Conservation (phyloP, 2,888 invertebrate genomes). For the Cetonia aurata region DNA sequence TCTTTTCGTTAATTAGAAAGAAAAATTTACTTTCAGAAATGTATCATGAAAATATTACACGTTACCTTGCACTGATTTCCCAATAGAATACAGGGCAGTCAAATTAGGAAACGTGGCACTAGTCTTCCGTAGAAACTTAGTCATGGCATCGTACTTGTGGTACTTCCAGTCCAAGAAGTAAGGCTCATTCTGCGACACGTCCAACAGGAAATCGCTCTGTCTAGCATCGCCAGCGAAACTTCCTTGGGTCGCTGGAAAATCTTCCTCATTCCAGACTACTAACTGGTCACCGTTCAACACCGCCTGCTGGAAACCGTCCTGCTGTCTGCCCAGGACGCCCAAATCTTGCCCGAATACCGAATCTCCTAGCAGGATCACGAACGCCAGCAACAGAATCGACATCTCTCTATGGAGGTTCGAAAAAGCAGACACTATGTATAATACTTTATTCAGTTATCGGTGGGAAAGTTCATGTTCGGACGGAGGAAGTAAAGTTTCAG, state of each 20-base stretch:
- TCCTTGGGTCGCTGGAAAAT: neutral
- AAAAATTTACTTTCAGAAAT: too few species aligned
- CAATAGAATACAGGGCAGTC: conserved; percentile 93
- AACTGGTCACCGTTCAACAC: neutral
- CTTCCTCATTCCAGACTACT: neutral
- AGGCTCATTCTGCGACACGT: conserved; percentile 53
- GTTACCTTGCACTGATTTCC: conserved; percentile 91
- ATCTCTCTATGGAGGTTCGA: neutral
- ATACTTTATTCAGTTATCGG: neutral
- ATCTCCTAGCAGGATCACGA: neutral
- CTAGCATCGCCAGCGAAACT: too few species aligned
- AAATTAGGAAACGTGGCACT: conserved; percentile 86
- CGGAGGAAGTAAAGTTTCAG: neutral
- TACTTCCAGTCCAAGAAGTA: conserved; percentile 81
- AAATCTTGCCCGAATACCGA: conserved; percentile 8
- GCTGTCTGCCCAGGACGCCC: neutral
- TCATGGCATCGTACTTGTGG: conserved; percentile 89
- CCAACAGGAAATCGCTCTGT: conserved; percentile 22
- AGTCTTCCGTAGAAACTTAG: conserved; percentile 83
- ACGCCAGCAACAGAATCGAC: neutral
- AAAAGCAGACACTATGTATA: neutral
- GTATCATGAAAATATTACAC: neutral
- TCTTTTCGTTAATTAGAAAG: too few species aligned
- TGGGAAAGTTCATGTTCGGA: neutral
- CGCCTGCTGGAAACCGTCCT: neutral